Evolutionary conservation across 2,113 vertebrate genomes (phyloP).

Genomic region (Zingel zingel): DNA sequence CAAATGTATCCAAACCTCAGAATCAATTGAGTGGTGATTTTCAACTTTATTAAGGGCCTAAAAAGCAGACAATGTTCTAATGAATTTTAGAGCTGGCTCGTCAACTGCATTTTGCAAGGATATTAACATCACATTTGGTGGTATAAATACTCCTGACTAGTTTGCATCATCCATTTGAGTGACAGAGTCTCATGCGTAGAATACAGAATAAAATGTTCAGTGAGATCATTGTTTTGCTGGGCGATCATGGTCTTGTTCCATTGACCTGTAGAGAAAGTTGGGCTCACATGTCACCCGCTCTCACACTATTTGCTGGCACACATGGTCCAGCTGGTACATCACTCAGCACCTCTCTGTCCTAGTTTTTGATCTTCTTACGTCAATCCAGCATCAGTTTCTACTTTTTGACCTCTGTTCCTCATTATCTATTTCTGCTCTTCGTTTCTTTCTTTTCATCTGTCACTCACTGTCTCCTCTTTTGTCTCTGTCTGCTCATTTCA

Average conservation of each 20-base stretch:
- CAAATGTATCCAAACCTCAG: background rate
- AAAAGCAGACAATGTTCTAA: background rate
- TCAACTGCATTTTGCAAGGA: background rate
- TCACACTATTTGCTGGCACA: conserved; percentile 44
- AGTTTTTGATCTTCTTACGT: conserved; percentile 14
- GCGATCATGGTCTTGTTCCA: background rate
- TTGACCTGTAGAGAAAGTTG: conserved; percentile 40
- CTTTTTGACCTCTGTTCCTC: background rate
- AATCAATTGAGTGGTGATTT: background rate
- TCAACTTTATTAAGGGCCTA: background rate
- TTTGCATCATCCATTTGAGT: conserved; percentile 31
- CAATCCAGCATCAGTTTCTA: background rate
- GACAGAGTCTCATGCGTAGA: background rate
- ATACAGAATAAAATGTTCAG: background rate
- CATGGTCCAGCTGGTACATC: conserved; percentile 55
- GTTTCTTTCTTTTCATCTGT: background rate
- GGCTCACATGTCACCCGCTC: conserved; percentile 48
- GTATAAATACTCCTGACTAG: background rate
- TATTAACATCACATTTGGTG: background rate
- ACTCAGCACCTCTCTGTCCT: conserved; percentile 50
- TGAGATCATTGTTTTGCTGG: conserved; percentile 13
- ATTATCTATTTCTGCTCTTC: background rate
- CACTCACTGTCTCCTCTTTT: background rate
- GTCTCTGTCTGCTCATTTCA: background rate
- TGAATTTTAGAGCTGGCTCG: background rate